These are phyloP conservation scores for Phocides pigmalion DNA, from an alignment of 1,140 invertebrate species.

Conservation along the genomic window DNA sequence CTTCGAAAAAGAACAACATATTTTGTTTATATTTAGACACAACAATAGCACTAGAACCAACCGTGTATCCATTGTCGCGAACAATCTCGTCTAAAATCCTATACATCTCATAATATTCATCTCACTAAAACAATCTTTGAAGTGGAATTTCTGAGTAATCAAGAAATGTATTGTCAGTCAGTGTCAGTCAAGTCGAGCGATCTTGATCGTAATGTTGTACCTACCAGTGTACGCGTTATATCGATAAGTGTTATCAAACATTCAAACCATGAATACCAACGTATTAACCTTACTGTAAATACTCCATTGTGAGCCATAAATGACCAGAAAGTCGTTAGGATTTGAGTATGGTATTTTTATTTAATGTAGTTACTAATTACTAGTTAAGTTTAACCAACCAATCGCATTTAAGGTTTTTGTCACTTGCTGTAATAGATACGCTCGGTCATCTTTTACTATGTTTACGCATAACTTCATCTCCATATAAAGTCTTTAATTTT, in stretches of 20 bases:
- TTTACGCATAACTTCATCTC: no score
- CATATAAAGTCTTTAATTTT: no score
- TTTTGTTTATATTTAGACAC: conserved; percentile 21
- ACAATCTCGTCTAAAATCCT: neutral
- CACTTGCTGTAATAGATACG: no score
- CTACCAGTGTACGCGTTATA: neutral
- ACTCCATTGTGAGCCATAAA: no score
- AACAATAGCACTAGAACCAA: conserved; percentile 21
- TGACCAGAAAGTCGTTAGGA: no score
- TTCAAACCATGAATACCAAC: neutral
- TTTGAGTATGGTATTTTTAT: no score
- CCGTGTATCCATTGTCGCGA: conserved; percentile 2
- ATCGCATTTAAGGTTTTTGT: no score
- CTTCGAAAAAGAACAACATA: conserved; percentile 18
- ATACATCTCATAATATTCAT: conserved; percentile 1
- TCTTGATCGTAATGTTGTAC: conserved; percentile 10
- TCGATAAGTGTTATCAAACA: neutral
- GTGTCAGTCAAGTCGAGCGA: conserved; percentile 13
- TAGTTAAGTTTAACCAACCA: no score
- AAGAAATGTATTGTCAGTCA: neutral
- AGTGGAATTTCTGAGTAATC: conserved; percentile 23
- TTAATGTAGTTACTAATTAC: no score
- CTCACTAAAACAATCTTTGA: conserved; percentile 6
- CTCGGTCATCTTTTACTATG: no score
- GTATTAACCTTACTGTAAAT: no score